Evolutionary conservation across 1,140 invertebrate species (phyloP).

Genomic region (Venustaconcha ellipsiformis): DNA sequence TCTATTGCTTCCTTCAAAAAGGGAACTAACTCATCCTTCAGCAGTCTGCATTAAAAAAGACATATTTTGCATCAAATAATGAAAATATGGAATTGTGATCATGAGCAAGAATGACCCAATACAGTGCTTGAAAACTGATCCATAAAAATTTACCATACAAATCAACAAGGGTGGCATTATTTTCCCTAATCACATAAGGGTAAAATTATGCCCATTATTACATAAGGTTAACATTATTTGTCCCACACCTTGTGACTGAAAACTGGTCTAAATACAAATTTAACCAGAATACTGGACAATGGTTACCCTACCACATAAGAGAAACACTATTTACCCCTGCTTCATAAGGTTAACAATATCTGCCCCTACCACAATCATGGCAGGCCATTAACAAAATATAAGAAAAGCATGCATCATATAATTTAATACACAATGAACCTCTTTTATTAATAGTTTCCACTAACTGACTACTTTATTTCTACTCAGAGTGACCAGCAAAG

Average conservation of each 20-base stretch:
- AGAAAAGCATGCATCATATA: too few species aligned
- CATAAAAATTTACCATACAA: neutral
- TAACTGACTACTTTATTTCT: too few species aligned
- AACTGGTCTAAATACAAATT: too few species aligned
- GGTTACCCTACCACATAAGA: too few species aligned
- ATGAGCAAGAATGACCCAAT: neutral
- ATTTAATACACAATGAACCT: too few species aligned
- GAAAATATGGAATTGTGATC: neutral
- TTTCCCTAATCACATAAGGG: constrained; percentile 89
- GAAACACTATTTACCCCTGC: too few species aligned
- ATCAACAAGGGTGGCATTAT: neutral
- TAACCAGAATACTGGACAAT: too few species aligned
- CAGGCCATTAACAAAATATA: too few species aligned
- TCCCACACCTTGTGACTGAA: constrained; percentile 70
- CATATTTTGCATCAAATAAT: neutral
- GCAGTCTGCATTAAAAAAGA: constrained; percentile 77
- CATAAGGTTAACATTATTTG: constrained; percentile 90
- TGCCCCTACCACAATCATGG: too few species aligned
- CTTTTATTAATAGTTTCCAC: too few species aligned
- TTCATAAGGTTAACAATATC: too few species aligned
- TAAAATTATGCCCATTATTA: constrained; percentile 73
- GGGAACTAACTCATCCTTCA: constrained; percentile 94
- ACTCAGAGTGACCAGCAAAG: too few species aligned
- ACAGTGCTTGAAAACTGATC: neutral
- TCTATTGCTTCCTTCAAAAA: constrained; percentile 97